Evolutionary conservation across 2,888 invertebrate genomes (phyloP).

Genomic region (Drosophila nigricruria): DNA sequence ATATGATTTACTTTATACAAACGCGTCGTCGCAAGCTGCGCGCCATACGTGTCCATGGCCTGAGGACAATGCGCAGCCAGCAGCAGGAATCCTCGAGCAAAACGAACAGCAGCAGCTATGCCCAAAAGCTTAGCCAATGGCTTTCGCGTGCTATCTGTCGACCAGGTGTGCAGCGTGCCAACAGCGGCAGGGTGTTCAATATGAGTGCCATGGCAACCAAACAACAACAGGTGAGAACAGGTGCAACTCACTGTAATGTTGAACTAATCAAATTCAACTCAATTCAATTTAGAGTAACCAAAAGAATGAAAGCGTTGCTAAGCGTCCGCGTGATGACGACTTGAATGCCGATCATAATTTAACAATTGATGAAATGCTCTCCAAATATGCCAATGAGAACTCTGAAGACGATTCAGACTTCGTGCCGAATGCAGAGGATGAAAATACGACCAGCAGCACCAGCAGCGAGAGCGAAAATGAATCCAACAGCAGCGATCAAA

Average conservation of each 20-base stretch:
- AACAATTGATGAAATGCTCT: slow-evolving; percentile 74
- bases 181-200: slow-evolving; percentile 32
- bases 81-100: slow-evolving; percentile 52
- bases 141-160: slow-evolving; percentile 76
- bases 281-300: slow-evolving; percentile 15
- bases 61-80: slow-evolving; percentile 64
- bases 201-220: slow-evolving; percentile 7
- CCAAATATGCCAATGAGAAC: slow-evolving; percentile 75
- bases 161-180: slow-evolving; percentile 66
- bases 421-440: slow-evolving; percentile 67
- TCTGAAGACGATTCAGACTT: slow-evolving; percentile 83
- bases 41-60: slow-evolving; percentile 78
- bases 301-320: slow-evolving; percentile 37
- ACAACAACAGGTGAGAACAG: slow-evolving; percentile 40
- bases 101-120: slow-evolving; percentile 41
- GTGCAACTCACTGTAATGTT: not conserved
- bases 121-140: slow-evolving; percentile 62
- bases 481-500: slow-evolving; percentile 46
- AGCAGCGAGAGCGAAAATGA: slow-evolving; percentile 42
- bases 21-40: slow-evolving; percentile 81
- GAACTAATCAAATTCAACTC: no score
- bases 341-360: slow-evolving; percentile 58
- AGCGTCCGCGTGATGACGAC: slow-evolving; percentile 67
- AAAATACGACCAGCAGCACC: slow-evolving; percentile 27
- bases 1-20: slow-evolving; percentile 82